Percentiles rank a stretch among this genome's conserved stretches.
phyloP scores from a whole-genome alignment of 1,140 invertebrate species.

The Drosophila hydei region DNA sequence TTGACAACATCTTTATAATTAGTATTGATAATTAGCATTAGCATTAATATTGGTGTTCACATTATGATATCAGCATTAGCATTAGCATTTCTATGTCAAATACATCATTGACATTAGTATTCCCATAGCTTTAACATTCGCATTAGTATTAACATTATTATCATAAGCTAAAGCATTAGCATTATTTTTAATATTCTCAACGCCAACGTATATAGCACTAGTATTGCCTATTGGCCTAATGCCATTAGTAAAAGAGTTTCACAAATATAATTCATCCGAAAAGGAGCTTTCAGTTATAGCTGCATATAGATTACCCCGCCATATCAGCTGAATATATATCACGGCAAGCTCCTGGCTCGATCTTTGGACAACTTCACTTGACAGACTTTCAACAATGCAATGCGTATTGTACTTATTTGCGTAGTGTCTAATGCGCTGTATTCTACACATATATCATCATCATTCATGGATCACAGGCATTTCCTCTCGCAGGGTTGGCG shows the following conservation, averaged over 20 bases:
- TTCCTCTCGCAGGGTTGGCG: not conserved
- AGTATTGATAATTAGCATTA: too few species aligned
- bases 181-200: not conserved
- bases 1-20: too few species aligned
- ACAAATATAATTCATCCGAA: too few species aligned
- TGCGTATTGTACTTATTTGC: not conserved
- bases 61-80: too few species aligned
- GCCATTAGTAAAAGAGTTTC: too few species aligned
- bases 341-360: not conserved
- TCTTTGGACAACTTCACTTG: conserved; percentile 13
- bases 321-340: not conserved
- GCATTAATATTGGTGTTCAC: too few species aligned
- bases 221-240: too few species aligned
- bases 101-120: too few species aligned
- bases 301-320: not conserved
- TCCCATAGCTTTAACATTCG: too few species aligned
- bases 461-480: conserved; percentile 12
- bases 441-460: conserved; percentile 3
- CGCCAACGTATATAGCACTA: too few species aligned
- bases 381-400: conserved; percentile 6
- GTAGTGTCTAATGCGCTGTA: not conserved
- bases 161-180: not conserved
- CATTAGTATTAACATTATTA: too few species aligned
- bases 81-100: too few species aligned
- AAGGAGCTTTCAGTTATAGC: not conserved